Evolutionary conservation across 2,113 vertebrate species (phyloP), one percentile per base, ranked within the genome.

Genomic region (Neoarius graeffei): DNA sequence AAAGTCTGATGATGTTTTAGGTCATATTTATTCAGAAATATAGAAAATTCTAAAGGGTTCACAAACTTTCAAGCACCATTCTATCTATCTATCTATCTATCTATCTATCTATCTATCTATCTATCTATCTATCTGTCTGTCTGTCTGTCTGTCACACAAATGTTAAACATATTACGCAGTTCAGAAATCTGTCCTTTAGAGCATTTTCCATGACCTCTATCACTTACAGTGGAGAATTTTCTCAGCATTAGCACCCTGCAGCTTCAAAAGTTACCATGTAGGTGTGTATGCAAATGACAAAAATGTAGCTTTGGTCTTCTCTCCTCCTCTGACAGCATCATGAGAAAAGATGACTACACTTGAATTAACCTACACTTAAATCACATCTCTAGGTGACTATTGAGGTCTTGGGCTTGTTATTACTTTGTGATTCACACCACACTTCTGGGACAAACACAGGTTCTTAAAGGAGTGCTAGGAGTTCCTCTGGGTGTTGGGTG

Each of bases 311-410:
- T 86, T 90, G 52, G 52, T 66, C 35, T 60, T 90, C 60, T 62
- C 91, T 87, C 88, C 91, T 91, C 85, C 92, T 90, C 87, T 67
- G 7, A 62, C 85, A 80, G 30, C 76, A 80, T n/a, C 3, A 4
- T 56, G 60, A 30, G 82, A 85, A 91, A 87, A 42, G 88, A 85
- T 6, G 4, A 87, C 60, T 84, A 42, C 87, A 90, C 86, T 87
- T 83, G 30, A 71, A 60, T 42, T 57, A 67, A 76, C 54, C 69
- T 69, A 20, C 35, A 20, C 23, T 54, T 81, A 20, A n/a, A 83
- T 48, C 54, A 57, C 79, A n/a, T 80, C 50, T 27, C 23, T 23
- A 59, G 76, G 85, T 81, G 62, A 56, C 69, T 60, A 35, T 42
- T 35, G 8, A 60, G 27, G 9, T 42, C 19, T 62, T 82, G 56